phyloP scores from a whole-genome alignment of 2,888 invertebrate genomes.

The Tetramorium bicarinatum region DNA sequence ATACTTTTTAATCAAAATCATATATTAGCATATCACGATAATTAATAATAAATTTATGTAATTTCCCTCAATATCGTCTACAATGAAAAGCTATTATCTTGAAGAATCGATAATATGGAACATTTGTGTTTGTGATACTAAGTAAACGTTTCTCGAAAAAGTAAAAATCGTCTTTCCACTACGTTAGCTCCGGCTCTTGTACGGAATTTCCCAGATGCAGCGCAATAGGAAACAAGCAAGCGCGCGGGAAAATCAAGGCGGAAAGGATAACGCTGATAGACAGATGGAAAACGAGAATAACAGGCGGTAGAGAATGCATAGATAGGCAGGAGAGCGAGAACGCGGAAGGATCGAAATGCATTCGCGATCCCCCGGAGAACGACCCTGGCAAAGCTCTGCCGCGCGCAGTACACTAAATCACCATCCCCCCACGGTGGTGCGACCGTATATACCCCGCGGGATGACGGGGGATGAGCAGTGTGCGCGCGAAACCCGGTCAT shows the following conservation, averaged over 20 bases:
- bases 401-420: conserved; percentile 77
- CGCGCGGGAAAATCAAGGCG: conserved; percentile 30
- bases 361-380: conserved; percentile 68
- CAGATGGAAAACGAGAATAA: conserved; percentile 48
- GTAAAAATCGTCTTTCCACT: conserved; percentile 19
- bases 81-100: not conserved
- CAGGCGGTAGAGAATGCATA: conserved; percentile 6
- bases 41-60: not conserved
- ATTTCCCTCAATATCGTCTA: not conserved
- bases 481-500: conserved; percentile 60
- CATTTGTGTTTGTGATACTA: not conserved
- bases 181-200: conserved; percentile 16
- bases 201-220: conserved; percentile 1
- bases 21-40: not conserved
- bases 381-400: conserved; percentile 64
- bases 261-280: conserved; percentile 47
- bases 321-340: not conserved
- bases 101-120: not conserved
- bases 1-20: not conserved
- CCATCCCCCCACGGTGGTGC: conserved; percentile 55
- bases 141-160: conserved; percentile 17
- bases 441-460: conserved; percentile 56
- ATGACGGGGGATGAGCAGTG: conserved; percentile 30
- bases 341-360: conserved; percentile 60
- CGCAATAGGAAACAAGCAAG: conserved; percentile 7